These are phyloP conservation scores for Saccostrea cuccullata DNA, from an alignment of 1,140 invertebrate species.

Conservation along the genomic window DNA sequence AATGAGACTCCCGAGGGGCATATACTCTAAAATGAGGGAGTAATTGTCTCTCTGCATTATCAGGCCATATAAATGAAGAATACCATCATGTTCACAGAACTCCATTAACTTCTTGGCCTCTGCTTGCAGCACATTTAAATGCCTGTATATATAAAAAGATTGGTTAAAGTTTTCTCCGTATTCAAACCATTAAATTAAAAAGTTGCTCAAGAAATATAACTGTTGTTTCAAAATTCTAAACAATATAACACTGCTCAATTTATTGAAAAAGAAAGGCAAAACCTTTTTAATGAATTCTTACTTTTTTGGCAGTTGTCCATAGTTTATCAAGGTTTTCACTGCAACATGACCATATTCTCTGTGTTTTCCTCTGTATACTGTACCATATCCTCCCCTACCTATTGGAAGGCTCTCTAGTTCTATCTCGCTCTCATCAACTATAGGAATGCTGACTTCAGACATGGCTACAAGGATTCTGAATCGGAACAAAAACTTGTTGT, in stretches of 20 bases:
- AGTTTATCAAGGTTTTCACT: slow-evolving; percentile 59
- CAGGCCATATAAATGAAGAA: slow-evolving; percentile 60
- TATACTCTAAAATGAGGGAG: slow-evolving; percentile 64
- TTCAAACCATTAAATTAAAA: too few species aligned
- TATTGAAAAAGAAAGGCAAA: not conserved
- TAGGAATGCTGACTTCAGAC: slow-evolving; percentile 26
- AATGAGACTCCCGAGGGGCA: slow-evolving; percentile 61
- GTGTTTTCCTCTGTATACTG: slow-evolving; percentile 57
- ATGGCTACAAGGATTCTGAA: too few species aligned
- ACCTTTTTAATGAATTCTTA: slow-evolving; percentile 27
- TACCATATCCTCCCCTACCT: slow-evolving; percentile 60
- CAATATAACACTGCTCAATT: not conserved
- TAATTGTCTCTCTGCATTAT: slow-evolving; percentile 63
- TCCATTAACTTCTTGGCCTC: slow-evolving; percentile 58
- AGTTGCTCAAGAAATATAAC: too few species aligned
- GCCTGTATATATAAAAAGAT: slow-evolving; percentile 40
- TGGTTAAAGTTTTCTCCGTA: too few species aligned
- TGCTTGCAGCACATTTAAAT: slow-evolving; percentile 47
- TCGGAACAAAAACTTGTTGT: not conserved
- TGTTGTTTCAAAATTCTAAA: not conserved
- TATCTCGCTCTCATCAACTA: slow-evolving; percentile 44
- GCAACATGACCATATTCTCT: slow-evolving; percentile 54
- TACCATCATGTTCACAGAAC: slow-evolving; percentile 55
- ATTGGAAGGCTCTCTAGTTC: slow-evolving; percentile 55
- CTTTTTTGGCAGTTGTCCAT: slow-evolving; percentile 56